Evolutionary conservation across 2,113 vertebrate species (phyloP), one percentile per base, ranked within the genome.

Genomic region (Cygnus buccinator): DNA sequence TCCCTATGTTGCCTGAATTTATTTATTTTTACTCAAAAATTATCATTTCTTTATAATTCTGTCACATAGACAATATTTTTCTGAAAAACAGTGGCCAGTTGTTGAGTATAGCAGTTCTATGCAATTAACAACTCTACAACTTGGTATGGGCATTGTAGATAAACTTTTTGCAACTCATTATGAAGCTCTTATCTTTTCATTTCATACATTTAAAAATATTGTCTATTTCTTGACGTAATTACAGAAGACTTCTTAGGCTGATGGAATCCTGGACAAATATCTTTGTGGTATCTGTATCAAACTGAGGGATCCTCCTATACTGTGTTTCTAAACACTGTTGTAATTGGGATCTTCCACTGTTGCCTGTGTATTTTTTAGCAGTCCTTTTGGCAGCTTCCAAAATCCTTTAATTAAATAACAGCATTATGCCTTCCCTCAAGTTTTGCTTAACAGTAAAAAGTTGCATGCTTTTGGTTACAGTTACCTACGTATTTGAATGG

Each of bases 21-120:
- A 48, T 48, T 80, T 62, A 89, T 90, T 95, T 90, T 92, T 39
- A 94, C 86, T 93, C 72, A 50, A 85, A 87, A 87, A 70, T 76
- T 20, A 76, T 68, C 4, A 73, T 93, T 96, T 89, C 94, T 95
- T 89, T 72, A 87, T 93, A 71, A 94, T 93, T 96, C 94, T 94
- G 83, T 95, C 80, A 91, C 71, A 96, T 96, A 94, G 97, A 96
- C 97, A 96, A 96, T 97, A 97, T 97, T 97, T 97, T 97, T 96
- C 84, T n/a, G 75, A 88, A 57, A 86, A 92, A 28, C 71, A 65
- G 58, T 28, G 84, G 57, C 62, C 70, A 63, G n/a, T 83, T 72
- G 58, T 78, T 93, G n/a, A 90, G 28, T 50, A 13, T 37, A 93
- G 87, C 55, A 84, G 39, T 52, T 91, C 48, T 43, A 66, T 78